These are phyloP conservation scores for Strix uralensis DNA, from an alignment of 2,113 vertebrate species.

Conservation along the genomic window DNA sequence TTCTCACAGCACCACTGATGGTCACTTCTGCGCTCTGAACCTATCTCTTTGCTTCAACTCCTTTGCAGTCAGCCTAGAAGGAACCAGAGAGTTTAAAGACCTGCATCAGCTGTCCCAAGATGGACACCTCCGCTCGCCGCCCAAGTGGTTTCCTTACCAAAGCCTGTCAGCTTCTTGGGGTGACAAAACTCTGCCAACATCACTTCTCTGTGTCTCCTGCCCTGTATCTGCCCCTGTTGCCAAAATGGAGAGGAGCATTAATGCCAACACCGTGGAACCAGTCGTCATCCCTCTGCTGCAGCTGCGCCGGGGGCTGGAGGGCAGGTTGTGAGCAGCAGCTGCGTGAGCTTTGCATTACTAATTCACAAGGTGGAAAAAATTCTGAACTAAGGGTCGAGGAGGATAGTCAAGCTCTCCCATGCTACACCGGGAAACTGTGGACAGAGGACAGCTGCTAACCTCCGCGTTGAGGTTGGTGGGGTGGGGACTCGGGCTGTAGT, in stretches of 20 bases:
- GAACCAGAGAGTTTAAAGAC: neutral
- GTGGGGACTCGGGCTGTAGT: neutral
- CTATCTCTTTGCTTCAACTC: neutral
- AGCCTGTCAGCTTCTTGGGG: neutral
- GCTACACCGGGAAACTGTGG: fast-evolving
- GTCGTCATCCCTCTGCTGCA: neutral
- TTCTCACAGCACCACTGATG: neutral
- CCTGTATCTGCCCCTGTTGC: neutral
- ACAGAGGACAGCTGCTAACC: fast-evolving
- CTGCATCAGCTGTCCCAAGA: neutral
- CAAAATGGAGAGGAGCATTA: conserved; percentile 18
- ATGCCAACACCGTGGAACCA: fast-evolving
- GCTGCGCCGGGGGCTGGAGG: neutral
- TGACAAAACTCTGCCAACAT: neutral
- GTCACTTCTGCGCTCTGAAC: neutral
- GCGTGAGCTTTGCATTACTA: neutral
- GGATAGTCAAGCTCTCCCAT: neutral
- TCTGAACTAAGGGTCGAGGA: neutral
- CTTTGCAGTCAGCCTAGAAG: neutral
- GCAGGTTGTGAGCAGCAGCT: neutral
- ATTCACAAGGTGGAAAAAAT: neutral
- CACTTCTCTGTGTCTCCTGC: neutral
- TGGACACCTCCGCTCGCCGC: fast-evolving
- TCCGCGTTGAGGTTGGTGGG: fast-evolving
- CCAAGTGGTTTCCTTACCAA: neutral